A percentile compares a stretch with the other conserved stretches of the same genome.
Conservation (phyloP, 2,113 vertebrate species). For the Malurus cyaneus region DNA sequence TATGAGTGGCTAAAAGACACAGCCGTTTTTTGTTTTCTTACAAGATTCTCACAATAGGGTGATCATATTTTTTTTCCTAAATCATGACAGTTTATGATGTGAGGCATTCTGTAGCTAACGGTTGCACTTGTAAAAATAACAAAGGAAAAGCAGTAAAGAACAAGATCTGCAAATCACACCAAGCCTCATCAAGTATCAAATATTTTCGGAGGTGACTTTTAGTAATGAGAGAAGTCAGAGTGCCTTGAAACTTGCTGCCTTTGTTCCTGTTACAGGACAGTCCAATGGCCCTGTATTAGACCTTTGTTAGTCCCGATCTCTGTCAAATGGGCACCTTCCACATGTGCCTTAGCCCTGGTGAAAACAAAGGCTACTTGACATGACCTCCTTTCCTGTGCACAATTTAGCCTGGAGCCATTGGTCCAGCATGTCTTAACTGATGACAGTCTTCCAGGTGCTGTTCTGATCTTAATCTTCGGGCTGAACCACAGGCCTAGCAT, state of each 20-base stretch:
- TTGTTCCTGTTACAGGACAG: background rate
- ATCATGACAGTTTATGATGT: background rate
- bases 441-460: constrained; percentile 64
- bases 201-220: background rate
- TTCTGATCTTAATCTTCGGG: constrained; percentile 66
- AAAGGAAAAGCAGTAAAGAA: background rate
- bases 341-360: background rate
- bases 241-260: background rate
- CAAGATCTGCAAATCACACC: background rate
- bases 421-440: constrained; percentile 47
- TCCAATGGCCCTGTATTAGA: background rate
- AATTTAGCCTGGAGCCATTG: constrained; percentile 21
- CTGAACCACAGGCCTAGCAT: constrained; percentile 32
- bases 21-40: constrained; percentile 23
- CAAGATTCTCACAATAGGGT: constrained; percentile 19
- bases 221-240: background rate
- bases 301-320: background rate
- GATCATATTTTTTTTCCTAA: background rate
- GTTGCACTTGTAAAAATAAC: constrained; percentile 32
- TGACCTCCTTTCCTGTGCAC: constrained; percentile 25
- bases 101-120: constrained; percentile 23
- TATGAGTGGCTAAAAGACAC: constrained; percentile 47
- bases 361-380: background rate
- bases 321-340: background rate
- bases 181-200: background rate